phyloP scores from a whole-genome alignment of 2,113 vertebrate genomes.

The Parotia lawesii region DNA sequence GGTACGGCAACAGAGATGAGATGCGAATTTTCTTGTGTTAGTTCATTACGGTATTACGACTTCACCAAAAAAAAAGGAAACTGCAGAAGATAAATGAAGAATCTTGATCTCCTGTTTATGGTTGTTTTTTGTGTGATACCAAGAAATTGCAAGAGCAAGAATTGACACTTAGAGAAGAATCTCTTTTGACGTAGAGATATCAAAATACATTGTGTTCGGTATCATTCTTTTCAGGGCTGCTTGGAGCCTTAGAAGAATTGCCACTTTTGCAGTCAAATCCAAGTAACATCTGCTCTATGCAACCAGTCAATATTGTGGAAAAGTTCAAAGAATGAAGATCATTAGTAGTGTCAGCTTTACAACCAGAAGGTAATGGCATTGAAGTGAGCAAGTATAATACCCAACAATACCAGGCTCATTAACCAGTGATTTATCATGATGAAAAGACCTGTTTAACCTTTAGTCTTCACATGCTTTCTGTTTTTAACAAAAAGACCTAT shows the following conservation, averaged over 20 bases:
- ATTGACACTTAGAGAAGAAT: neutral
- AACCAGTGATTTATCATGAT: slow-evolving; percentile 99
- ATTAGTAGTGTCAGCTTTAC: slow-evolving; percentile 97
- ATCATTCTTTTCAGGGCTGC: slow-evolving; percentile 28
- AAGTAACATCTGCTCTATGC: slow-evolving; percentile 94
- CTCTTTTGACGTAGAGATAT: neutral
- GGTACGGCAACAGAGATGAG: neutral
- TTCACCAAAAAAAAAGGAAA: neutral
- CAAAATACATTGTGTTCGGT: slow-evolving; percentile 61
- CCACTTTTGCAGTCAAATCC: slow-evolving; percentile 70
- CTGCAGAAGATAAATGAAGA: neutral
- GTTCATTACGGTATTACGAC: accelerated
- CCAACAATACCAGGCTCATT: slow-evolving; percentile 93
- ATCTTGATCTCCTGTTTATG: neutral
- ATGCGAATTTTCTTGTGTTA: neutral
- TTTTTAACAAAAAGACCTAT: slow-evolving; percentile 80
- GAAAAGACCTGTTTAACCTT: slow-evolving; percentile 97
- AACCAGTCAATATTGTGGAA: slow-evolving; percentile 95
- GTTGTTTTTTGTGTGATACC: neutral
- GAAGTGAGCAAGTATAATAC: slow-evolving; percentile 88
- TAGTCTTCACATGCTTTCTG: slow-evolving; percentile 81
- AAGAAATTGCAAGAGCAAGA: neutral
- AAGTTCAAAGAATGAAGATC: slow-evolving; percentile 95
- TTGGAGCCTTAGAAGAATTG: slow-evolving; percentile 44
- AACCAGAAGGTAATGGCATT: slow-evolving; percentile 91